Base-by-base conservation (phyloP, 92 coral and sea anemone species). In the Muricea muricata region DNA sequence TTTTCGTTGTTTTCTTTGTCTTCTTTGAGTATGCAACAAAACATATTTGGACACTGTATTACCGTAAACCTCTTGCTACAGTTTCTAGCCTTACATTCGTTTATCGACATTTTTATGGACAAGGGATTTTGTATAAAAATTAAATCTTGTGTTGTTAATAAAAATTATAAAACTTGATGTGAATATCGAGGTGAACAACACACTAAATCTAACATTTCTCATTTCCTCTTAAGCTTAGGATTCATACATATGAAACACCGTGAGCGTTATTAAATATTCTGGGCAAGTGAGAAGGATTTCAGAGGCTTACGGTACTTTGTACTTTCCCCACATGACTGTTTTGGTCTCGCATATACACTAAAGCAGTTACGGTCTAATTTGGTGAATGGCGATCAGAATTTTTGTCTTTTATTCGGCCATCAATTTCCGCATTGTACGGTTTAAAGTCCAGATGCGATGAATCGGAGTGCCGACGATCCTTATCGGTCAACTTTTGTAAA, bases 391-490 rank as follows among this genome's bases (percentile, higher is more conserved):
- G 46, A 78, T 65, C 65, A 32, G 70, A 78, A 42, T 26, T 56
- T 11, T 42, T 35, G 7, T 61, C 83, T 11, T 31, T 37, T 21
- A 46, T 57, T 12, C 29, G 45, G 17, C 33, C 71, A 34, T 17
- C 29, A n/a, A 33, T 14, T 56, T 56, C 52, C 28, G 71, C 70
- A 42, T 58, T 56, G 45, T 78, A 78, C 32, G 71, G 54, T 34
- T 57, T 37, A 56, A 34, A 39, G 34, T 77, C 82, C 11, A 56
- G 42, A 30, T 15, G 23, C 24, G 70, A 78, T 6, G 82, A 56
- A 32, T 78, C 70, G n/a, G 83, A 78, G 32, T 57, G 70, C 56
- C 83, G 83, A 17, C 83, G 83, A 13, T 24, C 55, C 20, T 21
- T 63, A 30, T 63, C 70, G 18, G 6, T 63, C 23, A n/a, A 15